A percentile compares a stretch with the other conserved stretches of the same genome.
Evolutionary conservation across 64 coral and sea anemone genomes (phyloP).

Genomic region (Platygyra sinensis): DNA sequence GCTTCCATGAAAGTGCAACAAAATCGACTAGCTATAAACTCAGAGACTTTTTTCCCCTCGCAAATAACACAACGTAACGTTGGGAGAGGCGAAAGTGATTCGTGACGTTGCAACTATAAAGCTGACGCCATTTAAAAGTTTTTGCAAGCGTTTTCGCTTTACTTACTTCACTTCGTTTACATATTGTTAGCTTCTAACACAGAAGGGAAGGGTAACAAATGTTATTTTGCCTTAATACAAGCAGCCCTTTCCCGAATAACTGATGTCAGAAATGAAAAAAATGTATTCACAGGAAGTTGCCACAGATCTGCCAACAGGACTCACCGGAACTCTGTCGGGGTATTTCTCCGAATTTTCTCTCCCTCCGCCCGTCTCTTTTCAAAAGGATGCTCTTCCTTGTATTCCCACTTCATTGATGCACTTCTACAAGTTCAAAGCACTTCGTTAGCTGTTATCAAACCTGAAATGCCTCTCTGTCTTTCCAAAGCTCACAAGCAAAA

Average conservation of each 20-base stretch:
- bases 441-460: neutral
- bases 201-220: neutral
- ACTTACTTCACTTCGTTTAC: neutral
- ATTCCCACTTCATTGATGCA: conserved; percentile 98
- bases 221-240: neutral
- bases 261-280: neutral
- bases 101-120: conserved; percentile 8
- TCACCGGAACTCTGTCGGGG: conserved; percentile 97
- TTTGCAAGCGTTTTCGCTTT: neutral
- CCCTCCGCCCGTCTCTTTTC: conserved; percentile 97
- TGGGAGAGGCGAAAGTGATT: neutral
- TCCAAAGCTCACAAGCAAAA: neutral
- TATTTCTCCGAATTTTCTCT: conserved; percentile 99
- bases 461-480: neutral
- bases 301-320: neutral
- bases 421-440: neutral
- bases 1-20: too few species aligned
- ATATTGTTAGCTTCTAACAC: neutral
- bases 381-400: conserved; percentile 99
- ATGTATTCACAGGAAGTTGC: conserved; percentile 5
- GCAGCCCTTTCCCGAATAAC: neutral
- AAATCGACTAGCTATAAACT: too few species aligned
- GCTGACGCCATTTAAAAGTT: conserved; percentile 2
- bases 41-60: too few species aligned
- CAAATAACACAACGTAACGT: too few species aligned